These are phyloP conservation scores for Balaeniceps rex DNA, from an alignment of 2,113 vertebrate species.

Conservation along the genomic window DNA sequence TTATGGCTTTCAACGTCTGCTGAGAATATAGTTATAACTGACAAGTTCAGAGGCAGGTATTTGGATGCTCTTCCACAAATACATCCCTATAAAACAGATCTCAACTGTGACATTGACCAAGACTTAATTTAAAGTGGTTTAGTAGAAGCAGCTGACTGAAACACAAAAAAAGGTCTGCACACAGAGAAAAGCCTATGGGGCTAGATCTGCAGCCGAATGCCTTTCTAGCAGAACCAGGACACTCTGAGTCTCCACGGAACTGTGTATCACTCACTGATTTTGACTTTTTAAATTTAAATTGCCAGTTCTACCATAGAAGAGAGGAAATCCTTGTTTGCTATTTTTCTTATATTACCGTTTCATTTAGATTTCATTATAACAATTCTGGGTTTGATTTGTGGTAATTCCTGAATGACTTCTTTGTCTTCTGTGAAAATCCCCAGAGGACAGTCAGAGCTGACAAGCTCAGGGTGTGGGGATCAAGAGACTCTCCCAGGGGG, in stretches of 20 bases:
- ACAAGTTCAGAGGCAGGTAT: slow-evolving; percentile 43
- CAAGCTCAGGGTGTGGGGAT: not conserved
- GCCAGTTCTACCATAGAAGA: not conserved
- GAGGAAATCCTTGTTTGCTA: not conserved
- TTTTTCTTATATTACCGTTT: not conserved
- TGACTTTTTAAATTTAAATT: not conserved
- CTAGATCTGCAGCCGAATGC: not conserved
- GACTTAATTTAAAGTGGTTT: slow-evolving; percentile 33
- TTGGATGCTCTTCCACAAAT: slow-evolving; percentile 35
- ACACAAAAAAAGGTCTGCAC: not conserved
- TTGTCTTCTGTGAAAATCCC: not conserved
- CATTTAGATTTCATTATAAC: not conserved
- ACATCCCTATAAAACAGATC: slow-evolving; percentile 15
- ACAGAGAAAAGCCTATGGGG: not conserved
- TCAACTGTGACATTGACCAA: slow-evolving; percentile 21
- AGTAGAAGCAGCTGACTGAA: slow-evolving; percentile 22
- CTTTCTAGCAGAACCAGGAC: not conserved
- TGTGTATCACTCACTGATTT: not conserved
- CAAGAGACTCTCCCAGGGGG: not conserved
- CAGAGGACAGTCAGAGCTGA: not conserved
- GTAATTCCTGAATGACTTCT: not conserved
- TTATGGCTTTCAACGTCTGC: slow-evolving; percentile 39
- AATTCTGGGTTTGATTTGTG: not conserved
- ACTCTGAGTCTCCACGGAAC: not conserved
- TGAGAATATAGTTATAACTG: slow-evolving; percentile 45